Percentiles rank a stretch among this genome's conserved stretches.
Evolutionary conservation across 2,888 invertebrate species (phyloP).

Genomic region (Helicoverpa assulta): DNA sequence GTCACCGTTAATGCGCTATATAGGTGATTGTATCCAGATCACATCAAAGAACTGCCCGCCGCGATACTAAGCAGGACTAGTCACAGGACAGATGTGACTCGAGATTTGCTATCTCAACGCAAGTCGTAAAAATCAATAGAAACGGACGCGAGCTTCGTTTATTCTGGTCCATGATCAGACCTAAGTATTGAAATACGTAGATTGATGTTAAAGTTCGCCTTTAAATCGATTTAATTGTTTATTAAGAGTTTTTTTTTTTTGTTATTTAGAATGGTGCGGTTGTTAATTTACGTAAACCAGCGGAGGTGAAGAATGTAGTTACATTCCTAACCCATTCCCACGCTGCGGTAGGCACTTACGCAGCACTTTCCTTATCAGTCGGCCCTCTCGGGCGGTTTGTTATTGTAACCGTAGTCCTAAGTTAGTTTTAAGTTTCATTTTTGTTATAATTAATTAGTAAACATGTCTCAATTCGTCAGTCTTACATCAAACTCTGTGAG

Average conservation of each 20-base stretch:
- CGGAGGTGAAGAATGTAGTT: slow-evolving; percentile 64
- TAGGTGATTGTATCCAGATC: slow-evolving; percentile 87
- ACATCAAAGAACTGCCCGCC: slow-evolving; percentile 82
- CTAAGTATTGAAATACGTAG: slow-evolving; percentile 29
- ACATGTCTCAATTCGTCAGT: too few relatives aligned
- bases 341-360: too few relatives aligned
- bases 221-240: slow-evolving; percentile 43
- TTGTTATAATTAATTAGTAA: too few relatives aligned
- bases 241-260: slow-evolving; percentile 31
- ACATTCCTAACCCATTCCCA: too few relatives aligned
- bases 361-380: too few relatives aligned
- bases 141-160: slow-evolving; percentile 37
- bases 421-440: too few relatives aligned
- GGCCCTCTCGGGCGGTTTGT: too few relatives aligned
- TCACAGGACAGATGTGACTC: slow-evolving; percentile 68
- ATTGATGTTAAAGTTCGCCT: slow-evolving; percentile 35
- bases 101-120: slow-evolving; percentile 53
- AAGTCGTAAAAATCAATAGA: slow-evolving; percentile 61
- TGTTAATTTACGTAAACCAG: slow-evolving; percentile 53
- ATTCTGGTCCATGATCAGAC: slow-evolving; percentile 29
- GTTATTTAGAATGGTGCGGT: slow-evolving; percentile 38
- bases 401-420: too few relatives aligned
- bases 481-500: too few relatives aligned
- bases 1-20: slow-evolving; percentile 85
- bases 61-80: slow-evolving; percentile 74